phyloP scores from a whole-genome alignment of 2,888 invertebrate species.

The Trachelus stipa region DNA sequence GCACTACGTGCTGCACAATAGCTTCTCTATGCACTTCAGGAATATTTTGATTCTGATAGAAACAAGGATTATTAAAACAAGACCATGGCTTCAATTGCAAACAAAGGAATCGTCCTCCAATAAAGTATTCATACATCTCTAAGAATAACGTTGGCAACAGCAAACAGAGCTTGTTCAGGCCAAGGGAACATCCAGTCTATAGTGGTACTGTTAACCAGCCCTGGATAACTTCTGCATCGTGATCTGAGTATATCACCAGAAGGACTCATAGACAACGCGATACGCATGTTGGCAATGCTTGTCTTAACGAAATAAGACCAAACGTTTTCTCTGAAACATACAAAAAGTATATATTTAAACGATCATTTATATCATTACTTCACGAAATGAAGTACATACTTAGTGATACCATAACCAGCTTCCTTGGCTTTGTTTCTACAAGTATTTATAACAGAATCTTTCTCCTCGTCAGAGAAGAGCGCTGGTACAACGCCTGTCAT shows the following conservation, averaged over 20 bases:
- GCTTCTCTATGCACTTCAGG: slow-evolving; percentile 75
- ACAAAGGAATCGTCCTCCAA: neutral
- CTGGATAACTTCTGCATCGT: slow-evolving; percentile 91
- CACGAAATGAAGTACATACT: slow-evolving; percentile 65
- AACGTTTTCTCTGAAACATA: slow-evolving; percentile 76
- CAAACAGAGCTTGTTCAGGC: slow-evolving; percentile 89
- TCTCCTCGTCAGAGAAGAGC: slow-evolving; percentile 89
- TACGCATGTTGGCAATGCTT: slow-evolving; percentile 86
- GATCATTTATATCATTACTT: neutral
- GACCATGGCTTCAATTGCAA: slow-evolving; percentile 4
- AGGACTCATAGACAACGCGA: slow-evolving; percentile 93
- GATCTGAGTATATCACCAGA: slow-evolving; percentile 85
- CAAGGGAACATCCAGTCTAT: slow-evolving; percentile 96
- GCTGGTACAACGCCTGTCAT: slow-evolving; percentile 91
- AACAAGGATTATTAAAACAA: slow-evolving; percentile 19
- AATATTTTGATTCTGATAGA: slow-evolving; percentile 72
- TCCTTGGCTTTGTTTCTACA: slow-evolving; percentile 78
- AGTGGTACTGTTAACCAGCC: slow-evolving; percentile 90
- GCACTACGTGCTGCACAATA: slow-evolving; percentile 87
- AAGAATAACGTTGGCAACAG: slow-evolving; percentile 87
- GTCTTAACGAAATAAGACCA: slow-evolving; percentile 87
- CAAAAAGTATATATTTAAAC: neutral
- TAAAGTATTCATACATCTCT: slow-evolving; percentile 73
- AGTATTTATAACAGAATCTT: slow-evolving; percentile 80
- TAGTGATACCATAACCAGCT: slow-evolving; percentile 79